Base-by-base conservation (phyloP, 2,113 vertebrate genomes). In the Lophura nycthemera region DNA sequence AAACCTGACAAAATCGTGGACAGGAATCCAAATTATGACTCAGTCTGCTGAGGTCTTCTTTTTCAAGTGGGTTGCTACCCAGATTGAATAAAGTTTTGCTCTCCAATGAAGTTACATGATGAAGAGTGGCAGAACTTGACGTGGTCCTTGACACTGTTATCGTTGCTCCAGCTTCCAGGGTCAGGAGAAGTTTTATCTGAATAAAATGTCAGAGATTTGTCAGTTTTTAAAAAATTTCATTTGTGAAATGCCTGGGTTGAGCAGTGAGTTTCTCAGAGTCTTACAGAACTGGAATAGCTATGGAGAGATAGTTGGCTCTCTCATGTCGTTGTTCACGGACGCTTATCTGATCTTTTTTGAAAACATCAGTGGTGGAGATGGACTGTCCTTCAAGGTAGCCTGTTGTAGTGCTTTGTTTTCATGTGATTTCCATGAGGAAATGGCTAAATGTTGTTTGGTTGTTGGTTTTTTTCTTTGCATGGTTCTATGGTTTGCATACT, bases 21-120 rank as follows among this genome's bases (percentile, higher is more conserved):
- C 45, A 71, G 50, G 60, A 84, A 83, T 95, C 56, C 42, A 93
- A 72, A 65, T 76, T 69, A 74, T 61, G 45, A 81, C 54, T 82
- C 70, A 83, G 32, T 25, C 13, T 72, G 52, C 27, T 67, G 6
- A 15, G 59, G 42, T 86, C 10, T 43, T 76, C 54, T 47, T 83
- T 89, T 40, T 85, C 59, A 45, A 70, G 54, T 54, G 42, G 42
- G 38, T 8, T 88, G 42, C 52, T 76, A 54, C 48, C 40, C 66
- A 61, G 22, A 13, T 42, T 82, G 70, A 65, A n/a, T 61, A 69
- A 65, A 29, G n/a, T 72, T 78, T 75, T 88, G 40, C 40, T 85
- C n/a, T 89, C 40, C 52, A 30, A 0, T 75, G 34, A 83, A 52
- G 57, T 65, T 82, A 15, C 27, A 1, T 50, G 83, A 29, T 2